Conservation (phyloP, 2,797 vertebrate species). For the Trematomus bernacchii region DNA sequence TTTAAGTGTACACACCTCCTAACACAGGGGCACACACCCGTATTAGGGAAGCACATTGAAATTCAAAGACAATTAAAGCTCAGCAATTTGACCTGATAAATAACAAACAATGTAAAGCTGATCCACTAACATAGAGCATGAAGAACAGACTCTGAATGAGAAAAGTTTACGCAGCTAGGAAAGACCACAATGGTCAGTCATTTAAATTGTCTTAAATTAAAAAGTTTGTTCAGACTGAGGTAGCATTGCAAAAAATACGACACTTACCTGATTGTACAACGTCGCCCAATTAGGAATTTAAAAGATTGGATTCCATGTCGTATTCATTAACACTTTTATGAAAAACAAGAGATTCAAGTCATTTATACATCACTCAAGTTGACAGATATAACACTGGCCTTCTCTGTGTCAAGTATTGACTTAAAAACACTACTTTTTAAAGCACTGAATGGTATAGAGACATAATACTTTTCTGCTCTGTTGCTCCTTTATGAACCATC, state of each 20-base stretch:
- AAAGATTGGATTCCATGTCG: too few species aligned
- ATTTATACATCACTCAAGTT: not conserved
- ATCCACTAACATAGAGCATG: conserved; percentile 5
- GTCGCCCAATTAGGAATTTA: too few species aligned
- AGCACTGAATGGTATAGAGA: too few species aligned
- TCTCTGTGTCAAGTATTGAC: not conserved
- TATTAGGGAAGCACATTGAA: conserved; percentile 6
- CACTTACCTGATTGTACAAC: too few species aligned
- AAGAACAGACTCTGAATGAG: not conserved
- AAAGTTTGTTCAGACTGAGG: too few species aligned
- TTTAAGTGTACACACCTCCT: conserved; percentile 10
- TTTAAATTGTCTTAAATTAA: not conserved
- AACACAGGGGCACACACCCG: conserved; percentile 10
- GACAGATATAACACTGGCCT: not conserved
- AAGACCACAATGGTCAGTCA: not conserved
- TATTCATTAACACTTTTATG: too few species aligned
- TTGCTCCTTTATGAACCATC: not conserved
- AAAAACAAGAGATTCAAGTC: too few species aligned
- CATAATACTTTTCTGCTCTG: too few species aligned
- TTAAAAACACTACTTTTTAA: not conserved
- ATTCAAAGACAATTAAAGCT: conserved; percentile 31
- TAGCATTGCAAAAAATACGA: too few species aligned
- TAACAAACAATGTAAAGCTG: conserved; percentile 11
- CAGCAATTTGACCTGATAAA: conserved; percentile 3
- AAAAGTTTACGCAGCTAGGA: not conserved